Evolutionary conservation across 2,113 vertebrate genomes (phyloP).

Genomic region (Cinclus mexicanus): DNA sequence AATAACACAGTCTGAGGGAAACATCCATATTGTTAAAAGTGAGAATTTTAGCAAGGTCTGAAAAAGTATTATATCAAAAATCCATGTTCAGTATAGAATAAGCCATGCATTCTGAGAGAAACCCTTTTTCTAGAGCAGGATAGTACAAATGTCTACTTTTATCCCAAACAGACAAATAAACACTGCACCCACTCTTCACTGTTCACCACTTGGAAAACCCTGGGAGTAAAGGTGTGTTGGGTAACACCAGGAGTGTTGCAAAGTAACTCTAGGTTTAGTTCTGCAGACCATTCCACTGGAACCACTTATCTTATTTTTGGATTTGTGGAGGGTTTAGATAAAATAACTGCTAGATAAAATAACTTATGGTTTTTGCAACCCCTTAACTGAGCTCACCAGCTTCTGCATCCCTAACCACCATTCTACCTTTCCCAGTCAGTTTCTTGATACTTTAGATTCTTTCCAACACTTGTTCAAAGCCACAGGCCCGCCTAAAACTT

Average conservation of each 20-base stretch:
- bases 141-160: neutral
- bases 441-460: neutral
- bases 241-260: neutral
- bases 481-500: neutral
- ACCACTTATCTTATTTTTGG: neutral
- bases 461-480: neutral
- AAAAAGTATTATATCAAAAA: neutral
- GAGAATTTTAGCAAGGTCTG: neutral
- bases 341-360: neutral
- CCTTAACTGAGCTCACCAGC: neutral
- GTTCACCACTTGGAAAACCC: neutral
- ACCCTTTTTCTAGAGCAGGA: neutral
- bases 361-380: neutral
- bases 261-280: neutral
- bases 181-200: neutral
- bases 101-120: neutral
- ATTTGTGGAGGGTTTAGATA: neutral
- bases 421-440: neutral
- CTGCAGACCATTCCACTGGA: neutral
- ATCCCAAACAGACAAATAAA: neutral
- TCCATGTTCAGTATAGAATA: neutral
- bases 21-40: neutral
- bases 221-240: fast-evolving
- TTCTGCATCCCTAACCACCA: neutral
- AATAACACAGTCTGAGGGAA: neutral